Conservation (phyloP, 2,797 vertebrate species). For the Helarctos malayanus region DNA sequence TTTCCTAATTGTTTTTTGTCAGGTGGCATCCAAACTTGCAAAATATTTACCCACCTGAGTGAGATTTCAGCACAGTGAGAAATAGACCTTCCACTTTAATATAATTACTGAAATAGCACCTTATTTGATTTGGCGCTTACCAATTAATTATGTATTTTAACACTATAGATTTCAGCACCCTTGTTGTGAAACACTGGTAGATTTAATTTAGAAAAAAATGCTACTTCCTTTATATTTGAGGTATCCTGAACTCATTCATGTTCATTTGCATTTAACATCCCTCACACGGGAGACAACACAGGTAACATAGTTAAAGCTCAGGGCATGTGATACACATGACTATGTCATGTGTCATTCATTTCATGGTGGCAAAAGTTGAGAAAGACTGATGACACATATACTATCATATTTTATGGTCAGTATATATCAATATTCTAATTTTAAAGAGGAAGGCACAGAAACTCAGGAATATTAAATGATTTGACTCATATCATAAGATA, state of each 20-base stretch:
- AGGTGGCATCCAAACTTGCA: slow-evolving; percentile 79
- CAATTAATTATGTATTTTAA: slow-evolving; percentile 55
- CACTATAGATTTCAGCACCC: neutral
- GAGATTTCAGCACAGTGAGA: slow-evolving; percentile 72
- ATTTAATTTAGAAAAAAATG: slow-evolving; percentile 51
- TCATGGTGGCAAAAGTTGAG: neutral
- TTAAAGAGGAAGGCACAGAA: slow-evolving; percentile 11
- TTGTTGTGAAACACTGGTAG: slow-evolving; percentile 39
- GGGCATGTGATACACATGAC: neutral
- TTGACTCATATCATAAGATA: neutral
- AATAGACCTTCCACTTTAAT: slow-evolving; percentile 54
- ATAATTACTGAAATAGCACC: slow-evolving; percentile 58
- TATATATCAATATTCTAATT: neutral
- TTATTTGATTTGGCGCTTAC: slow-evolving; percentile 45
- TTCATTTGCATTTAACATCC: neutral
- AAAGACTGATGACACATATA: neutral
- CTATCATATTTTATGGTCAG: neutral
- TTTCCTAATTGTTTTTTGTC: slow-evolving; percentile 82
- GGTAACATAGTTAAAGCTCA: neutral
- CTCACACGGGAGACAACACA: neutral
- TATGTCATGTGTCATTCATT: neutral
- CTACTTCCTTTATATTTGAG: neutral
- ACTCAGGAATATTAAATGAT: slow-evolving; percentile 5
- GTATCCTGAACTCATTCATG: neutral
- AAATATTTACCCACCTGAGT: slow-evolving; percentile 76